Evolutionary conservation across 2,888 invertebrate genomes (phyloP).

Genomic region (Clitarchus hookeri): DNA sequence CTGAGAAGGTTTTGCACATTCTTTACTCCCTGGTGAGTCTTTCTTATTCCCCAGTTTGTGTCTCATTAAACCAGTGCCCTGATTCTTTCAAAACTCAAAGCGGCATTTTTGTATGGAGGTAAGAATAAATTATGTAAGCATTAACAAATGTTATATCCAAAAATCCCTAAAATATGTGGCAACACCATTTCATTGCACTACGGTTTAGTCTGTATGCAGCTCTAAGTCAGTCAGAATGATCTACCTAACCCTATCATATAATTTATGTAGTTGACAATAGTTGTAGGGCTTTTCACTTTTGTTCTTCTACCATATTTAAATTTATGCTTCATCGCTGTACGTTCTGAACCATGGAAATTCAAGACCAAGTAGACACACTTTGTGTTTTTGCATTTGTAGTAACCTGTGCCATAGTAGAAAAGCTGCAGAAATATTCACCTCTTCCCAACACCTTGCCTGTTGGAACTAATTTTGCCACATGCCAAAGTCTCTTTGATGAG

Average conservation of each 20-base stretch:
- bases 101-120: neutral
- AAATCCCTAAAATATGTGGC: conserved; percentile 19
- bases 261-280: conserved; percentile 19
- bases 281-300: neutral
- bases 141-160: conserved; percentile 29
- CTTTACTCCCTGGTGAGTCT: neutral
- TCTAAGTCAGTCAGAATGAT: conserved; percentile 20
- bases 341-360: conserved; percentile 43
- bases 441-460: conserved; percentile 29
- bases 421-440: conserved; percentile 28
- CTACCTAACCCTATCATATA: conserved; percentile 28
- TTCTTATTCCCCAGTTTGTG: neutral
- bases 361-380: conserved; percentile 39
- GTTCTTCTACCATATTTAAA: conserved; percentile 28
- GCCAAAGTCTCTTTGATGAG: conserved; percentile 41
- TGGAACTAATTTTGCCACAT: conserved; percentile 40
- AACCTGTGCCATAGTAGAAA: conserved; percentile 32
- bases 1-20: neutral
- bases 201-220: conserved; percentile 11
- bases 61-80: neutral
- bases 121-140: conserved; percentile 22
- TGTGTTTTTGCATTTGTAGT: conserved; percentile 42
- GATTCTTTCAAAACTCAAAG: conserved; percentile 18
- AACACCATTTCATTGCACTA: conserved; percentile 28
- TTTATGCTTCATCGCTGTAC: neutral